A percentile compares a stretch with the other conserved stretches of the same genome.
Evolutionary conservation across 2,113 vertebrate genomes (phyloP).

Genomic region (Phalacrocorax aristotelis): DNA sequence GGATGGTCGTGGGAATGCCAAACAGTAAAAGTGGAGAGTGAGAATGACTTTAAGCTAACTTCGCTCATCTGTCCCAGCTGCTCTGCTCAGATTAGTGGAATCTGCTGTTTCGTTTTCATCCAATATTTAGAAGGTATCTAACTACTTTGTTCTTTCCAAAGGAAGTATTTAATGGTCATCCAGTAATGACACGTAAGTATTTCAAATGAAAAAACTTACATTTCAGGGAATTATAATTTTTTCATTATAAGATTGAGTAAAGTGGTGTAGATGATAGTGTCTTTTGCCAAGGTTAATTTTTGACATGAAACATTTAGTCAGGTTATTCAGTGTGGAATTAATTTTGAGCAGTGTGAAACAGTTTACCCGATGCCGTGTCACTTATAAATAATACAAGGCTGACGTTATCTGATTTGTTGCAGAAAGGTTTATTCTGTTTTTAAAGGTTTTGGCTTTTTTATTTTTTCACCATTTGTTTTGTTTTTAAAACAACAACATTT

Average conservation of each 20-base stretch:
- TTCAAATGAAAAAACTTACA: not conserved
- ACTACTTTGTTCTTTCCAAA: not conserved
- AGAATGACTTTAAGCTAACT: not conserved
- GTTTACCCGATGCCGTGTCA: constrained; percentile 21
- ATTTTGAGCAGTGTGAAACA: constrained; percentile 26
- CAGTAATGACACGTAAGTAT: not conserved
- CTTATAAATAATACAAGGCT: constrained; percentile 10
- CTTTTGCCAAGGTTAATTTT: constrained; percentile 5
- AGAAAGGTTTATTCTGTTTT: not conserved
- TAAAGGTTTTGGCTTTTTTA: not conserved
- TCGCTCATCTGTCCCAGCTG: not conserved
- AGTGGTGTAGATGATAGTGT: not conserved
- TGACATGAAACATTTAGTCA: constrained; percentile 1
- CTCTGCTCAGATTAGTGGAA: not conserved
- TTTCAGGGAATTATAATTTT: not conserved
- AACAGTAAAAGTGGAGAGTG: not conserved
- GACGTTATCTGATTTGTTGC: not conserved
- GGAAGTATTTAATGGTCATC: not conserved
- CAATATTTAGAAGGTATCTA: not conserved
- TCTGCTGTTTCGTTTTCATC: not conserved
- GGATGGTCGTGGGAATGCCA: not conserved
- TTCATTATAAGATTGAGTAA: not conserved
- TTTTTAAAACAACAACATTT: not conserved
- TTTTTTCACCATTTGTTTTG: accelerated
- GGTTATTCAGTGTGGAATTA: constrained; percentile 34